These are phyloP conservation scores for Eunapius fragilis DNA, from an alignment of 37 sponge, comb jelly and placozoan species.

Conservation along the genomic window DNA sequence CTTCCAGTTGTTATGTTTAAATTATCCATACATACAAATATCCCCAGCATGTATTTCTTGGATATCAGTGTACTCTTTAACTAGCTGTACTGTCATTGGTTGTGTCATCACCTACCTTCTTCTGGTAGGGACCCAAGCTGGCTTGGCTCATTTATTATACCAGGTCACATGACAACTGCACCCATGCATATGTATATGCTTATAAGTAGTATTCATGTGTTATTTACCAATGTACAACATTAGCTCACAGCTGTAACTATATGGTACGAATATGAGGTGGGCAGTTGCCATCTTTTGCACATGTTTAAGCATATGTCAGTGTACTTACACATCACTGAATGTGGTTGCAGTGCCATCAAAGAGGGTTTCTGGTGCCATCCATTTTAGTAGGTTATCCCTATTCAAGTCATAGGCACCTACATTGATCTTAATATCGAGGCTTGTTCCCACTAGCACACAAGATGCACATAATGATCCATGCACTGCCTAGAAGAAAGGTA, in stretches of 20 bases:
- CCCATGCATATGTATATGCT: neutral
- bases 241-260: no score
- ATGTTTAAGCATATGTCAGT: neutral
- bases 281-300: no score
- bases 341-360: constrained; percentile 43
- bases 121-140: no score
- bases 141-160: no score
- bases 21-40: no score
- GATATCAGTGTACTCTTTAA: no score
- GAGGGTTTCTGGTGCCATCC: constrained; percentile 73
- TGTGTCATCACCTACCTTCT: no score
- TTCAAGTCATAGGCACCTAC: constrained; percentile 48
- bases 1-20: no score
- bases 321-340: constrained; percentile 75
- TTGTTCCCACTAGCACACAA: constrained; percentile 69
- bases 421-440: constrained; percentile 76
- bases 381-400: constrained; percentile 29
- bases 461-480: constrained; percentile 71
- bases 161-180: no score
- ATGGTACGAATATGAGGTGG: neutral
- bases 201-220: neutral
- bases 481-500: constrained; percentile 35
- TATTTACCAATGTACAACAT: no score
- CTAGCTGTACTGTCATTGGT: no score
- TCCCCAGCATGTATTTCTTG: no score